phyloP scores from a whole-genome alignment of 2,888 invertebrate species.

The Cryptocheilus praepositus region DNA sequence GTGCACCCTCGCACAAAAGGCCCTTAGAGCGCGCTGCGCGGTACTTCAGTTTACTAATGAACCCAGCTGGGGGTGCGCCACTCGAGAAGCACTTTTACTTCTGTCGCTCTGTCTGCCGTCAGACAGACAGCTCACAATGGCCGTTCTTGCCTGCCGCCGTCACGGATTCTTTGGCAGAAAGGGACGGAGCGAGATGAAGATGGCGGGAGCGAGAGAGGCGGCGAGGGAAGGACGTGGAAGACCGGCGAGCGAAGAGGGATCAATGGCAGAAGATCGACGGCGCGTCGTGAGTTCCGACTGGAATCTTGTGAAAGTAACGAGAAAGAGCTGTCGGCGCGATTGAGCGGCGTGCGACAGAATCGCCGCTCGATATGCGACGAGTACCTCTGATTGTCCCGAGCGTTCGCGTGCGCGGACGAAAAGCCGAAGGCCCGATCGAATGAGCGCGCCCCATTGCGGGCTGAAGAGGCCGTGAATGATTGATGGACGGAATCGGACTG shows the following conservation, averaged over 20 bases:
- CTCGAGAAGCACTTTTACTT: slow-evolving; percentile 70
- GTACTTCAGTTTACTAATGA: slow-evolving; percentile 68
- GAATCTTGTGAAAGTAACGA: slow-evolving; percentile 10
- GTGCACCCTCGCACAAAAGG: slow-evolving; percentile 60
- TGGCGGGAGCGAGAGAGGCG: neutral
- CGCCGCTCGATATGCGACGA: too few species aligned
- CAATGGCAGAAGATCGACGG: neutral
- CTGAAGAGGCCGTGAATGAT: too few species aligned
- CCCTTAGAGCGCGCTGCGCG: slow-evolving; percentile 55
- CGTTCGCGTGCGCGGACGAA: too few species aligned
- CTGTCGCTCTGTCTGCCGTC: slow-evolving; percentile 62
- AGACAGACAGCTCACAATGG: slow-evolving; percentile 35
- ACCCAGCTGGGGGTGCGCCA: slow-evolving; percentile 63
- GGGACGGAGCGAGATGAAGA: neutral
- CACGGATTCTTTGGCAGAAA: slow-evolving; percentile 4
- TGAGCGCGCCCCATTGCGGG: too few species aligned
- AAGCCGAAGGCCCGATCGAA: too few species aligned
- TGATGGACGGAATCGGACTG: too few species aligned
- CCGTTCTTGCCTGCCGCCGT: slow-evolving; percentile 3
- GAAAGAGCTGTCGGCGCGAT: neutral
- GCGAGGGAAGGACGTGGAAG: neutral
- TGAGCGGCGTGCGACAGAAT: too few species aligned
- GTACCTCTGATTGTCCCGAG: too few species aligned
- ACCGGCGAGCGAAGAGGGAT: neutral
- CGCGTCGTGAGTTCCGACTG: slow-evolving; percentile 4